Evolutionary conservation across 2,113 vertebrate species (phyloP), one percentile per base, ranked within the genome.

Genomic region (Alosa alosa): DNA sequence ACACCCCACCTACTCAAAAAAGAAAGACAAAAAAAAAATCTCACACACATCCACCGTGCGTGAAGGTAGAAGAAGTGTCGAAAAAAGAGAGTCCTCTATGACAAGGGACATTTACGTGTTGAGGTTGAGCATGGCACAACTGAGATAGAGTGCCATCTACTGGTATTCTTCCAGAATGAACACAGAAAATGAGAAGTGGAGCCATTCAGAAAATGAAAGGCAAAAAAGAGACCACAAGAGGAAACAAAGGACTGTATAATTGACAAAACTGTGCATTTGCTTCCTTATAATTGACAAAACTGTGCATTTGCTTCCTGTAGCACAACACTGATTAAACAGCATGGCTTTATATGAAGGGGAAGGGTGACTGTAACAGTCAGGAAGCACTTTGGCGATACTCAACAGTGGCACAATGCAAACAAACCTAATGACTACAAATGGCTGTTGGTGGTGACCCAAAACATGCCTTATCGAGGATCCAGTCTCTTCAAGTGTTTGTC

Each of bases 61-160:
- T 78, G 72, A 78, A 78, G 72, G 72, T n/a, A 72, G 31, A 36
- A 11, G 72, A 78, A 36, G 36, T 4, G 72, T 39, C 15, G 4
- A 17, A 78, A 78, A 72, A 72, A 25, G 64, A 31, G 68, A 39
- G 10, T 78, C 72, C 72, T 78, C 72, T 17, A 41, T 36, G 72
- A 15, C 31, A 78, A 15, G 72, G 15, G 72, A 78, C 72, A 31
- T 39, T 78, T 39, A 39, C 25, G 39, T 39, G 64, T 25, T 31
- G 64, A n/a, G 7, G 82, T 87, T 60, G 82, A 22, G 6, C 36
- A 25, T 17, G 47, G 45, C 13, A 87, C 72, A 82, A 45, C 50
- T 83, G 49, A 75, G 44, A 84, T 86, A 84, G 90, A 91, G 85
- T 91, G 92, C 93, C 94, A 93, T 87, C 94, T 94, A 68, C 89